Percentiles rank a stretch among this genome's conserved stretches.
phyloP scores from a whole-genome alignment of 2,888 invertebrate genomes.

The Xestia rhomboidea region DNA sequence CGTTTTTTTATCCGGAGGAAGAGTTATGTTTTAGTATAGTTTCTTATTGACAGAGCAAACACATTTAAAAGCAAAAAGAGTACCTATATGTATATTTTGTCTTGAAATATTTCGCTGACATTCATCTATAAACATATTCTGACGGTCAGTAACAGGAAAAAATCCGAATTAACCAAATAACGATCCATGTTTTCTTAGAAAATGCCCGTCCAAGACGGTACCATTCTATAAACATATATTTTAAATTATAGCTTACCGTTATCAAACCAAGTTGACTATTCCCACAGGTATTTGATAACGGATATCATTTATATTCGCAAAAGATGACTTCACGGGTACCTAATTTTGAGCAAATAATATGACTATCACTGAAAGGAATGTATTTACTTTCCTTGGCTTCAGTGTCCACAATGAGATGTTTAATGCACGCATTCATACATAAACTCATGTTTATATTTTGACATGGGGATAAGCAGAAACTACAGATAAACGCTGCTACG shows the following conservation, averaged over 20 bases:
- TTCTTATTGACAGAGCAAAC: not conserved
- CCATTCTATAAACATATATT: slow-evolving; percentile 17
- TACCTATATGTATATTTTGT: not conserved
- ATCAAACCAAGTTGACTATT: slow-evolving; percentile 22
- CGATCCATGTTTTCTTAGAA: slow-evolving; percentile 1
- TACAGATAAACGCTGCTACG: not conserved
- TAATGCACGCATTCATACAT: not conserved
- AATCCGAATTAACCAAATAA: not conserved
- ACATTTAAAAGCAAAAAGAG: not conserved
- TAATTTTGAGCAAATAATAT: slow-evolving; percentile 1
- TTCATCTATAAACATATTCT: not conserved
- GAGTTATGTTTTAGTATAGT: not conserved
- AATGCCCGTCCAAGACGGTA: not conserved
- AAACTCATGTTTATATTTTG: not conserved
- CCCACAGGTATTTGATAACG: slow-evolving; percentile 26
- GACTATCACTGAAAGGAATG: not conserved
- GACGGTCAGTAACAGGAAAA: slow-evolving; percentile 10
- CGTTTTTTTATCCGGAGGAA: not conserved
- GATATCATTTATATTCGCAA: not conserved
- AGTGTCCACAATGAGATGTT: slow-evolving; percentile 1
- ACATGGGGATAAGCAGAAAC: not conserved
- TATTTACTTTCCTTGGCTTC: not conserved
- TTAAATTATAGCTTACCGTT: slow-evolving; percentile 7
- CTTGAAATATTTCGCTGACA: not conserved
- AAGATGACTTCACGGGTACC: slow-evolving; percentile 6